Evolutionary conservation across 2,113 vertebrate species (phyloP).

Genomic region (Mystacornis crossleyi): DNA sequence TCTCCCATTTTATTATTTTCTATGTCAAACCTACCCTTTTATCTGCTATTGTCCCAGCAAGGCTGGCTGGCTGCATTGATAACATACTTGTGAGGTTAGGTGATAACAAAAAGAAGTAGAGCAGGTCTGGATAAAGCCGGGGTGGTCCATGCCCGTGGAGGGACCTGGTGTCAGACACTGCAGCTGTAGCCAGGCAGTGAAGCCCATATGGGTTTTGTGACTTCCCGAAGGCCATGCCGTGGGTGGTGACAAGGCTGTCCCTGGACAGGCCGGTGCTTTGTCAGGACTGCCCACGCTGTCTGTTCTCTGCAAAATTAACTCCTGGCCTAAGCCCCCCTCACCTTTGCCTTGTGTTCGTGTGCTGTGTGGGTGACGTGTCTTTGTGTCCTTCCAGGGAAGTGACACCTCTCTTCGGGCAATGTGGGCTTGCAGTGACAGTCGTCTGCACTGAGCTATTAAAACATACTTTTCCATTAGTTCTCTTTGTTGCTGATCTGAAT

Average conservation of each 20-base stretch:
- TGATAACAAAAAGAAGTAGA: not conserved
- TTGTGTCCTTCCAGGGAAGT: not conserved
- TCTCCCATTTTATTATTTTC: not conserved
- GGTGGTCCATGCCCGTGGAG: not conserved
- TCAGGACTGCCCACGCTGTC: not conserved
- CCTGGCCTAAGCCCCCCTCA: not conserved
- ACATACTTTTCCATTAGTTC: not conserved
- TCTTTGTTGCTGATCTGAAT: not conserved
- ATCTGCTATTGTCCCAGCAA: not conserved
- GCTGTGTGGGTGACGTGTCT: not conserved
- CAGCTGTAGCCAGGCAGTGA: not conserved
- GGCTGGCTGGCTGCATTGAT: not conserved
- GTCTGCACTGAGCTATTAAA: not conserved
- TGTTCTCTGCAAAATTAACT: not conserved
- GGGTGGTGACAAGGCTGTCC: not conserved
- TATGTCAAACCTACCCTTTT: not conserved
- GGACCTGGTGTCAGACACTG: not conserved
- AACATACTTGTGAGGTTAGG: not conserved
- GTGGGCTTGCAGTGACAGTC: not conserved
- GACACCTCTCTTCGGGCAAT: not conserved
- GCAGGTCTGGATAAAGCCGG: not conserved
- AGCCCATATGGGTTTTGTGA: not conserved
- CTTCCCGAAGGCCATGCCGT: accelerated
- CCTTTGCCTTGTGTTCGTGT: not conserved
- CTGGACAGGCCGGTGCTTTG: not conserved